These are phyloP conservation scores for Bimastos eiseni DNA, from an alignment of 2,888 invertebrate genomes.

Conservation along the genomic window DNA sequence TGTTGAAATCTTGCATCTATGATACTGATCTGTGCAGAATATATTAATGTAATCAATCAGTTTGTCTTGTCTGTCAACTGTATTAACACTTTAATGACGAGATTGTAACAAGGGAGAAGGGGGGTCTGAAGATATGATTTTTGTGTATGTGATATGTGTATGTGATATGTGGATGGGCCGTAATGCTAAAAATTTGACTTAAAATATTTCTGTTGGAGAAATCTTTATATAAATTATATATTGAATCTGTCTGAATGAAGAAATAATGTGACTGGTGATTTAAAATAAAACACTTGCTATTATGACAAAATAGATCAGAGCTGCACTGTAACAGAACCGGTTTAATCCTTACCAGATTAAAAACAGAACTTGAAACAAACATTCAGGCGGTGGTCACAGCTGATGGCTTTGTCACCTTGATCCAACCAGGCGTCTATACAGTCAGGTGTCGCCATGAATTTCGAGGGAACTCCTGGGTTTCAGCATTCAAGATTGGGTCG, in stretches of 20 bases:
- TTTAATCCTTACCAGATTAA: background rate
- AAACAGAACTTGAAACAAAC: slow-evolving; percentile 9
- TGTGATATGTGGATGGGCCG: no score
- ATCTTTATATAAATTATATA: no score
- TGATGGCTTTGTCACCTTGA: slow-evolving; percentile 20
- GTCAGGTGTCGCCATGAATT: slow-evolving; percentile 22
- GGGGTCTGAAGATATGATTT: no score
- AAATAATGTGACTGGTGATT: background rate
- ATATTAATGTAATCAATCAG: no score
- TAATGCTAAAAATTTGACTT: no score
- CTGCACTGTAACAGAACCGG: background rate
- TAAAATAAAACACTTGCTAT: background rate
- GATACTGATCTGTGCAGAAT: no score
- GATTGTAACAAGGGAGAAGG: no score
- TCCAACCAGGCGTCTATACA: slow-evolving; percentile 14
- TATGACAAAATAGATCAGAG: background rate
- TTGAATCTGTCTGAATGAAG: background rate
- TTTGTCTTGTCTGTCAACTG: no score
- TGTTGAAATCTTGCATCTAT: no score
- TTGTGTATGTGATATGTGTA: no score
- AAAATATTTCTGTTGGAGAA: no score
- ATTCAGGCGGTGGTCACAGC: slow-evolving; percentile 15
- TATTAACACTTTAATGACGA: no score
- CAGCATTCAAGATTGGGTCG: slow-evolving; percentile 13
- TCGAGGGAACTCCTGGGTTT: slow-evolving; percentile 25